A percentile compares a stretch with the other conserved stretches of the same genome.
These are phyloP conservation scores for Hoplodrina blanda DNA, from an alignment of 2,888 invertebrate genomes.

Conservation along the genomic window DNA sequence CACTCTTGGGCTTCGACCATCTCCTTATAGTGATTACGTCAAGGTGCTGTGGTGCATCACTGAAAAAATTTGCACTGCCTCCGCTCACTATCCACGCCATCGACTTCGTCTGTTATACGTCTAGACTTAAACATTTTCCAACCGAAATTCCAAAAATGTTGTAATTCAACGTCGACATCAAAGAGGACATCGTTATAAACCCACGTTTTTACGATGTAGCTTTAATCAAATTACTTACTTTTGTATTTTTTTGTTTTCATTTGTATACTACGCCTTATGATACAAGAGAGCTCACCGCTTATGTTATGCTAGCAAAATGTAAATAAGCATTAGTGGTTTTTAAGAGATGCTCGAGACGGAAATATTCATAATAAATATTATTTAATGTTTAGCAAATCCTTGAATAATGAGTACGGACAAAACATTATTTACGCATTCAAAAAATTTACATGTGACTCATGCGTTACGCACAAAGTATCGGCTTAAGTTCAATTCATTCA, in stretches of 20 bases:
- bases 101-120: conserved; percentile 56
- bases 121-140: conserved; percentile 44
- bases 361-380: conserved; percentile 46
- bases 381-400: conserved; percentile 41
- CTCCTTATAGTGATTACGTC: conserved; percentile 76
- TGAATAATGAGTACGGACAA: conserved; percentile 39
- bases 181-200: conserved; percentile 15
- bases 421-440: conserved; percentile 33
- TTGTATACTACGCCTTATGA: conserved; percentile 23
- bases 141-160: conserved; percentile 43
- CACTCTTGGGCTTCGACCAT: conserved; percentile 22
- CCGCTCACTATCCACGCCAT: conserved; percentile 39
- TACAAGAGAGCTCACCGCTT: conserved; percentile 28
- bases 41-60: conserved; percentile 65
- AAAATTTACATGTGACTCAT: conserved; percentile 55
- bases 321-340: conserved; percentile 40
- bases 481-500: conserved; percentile 62
- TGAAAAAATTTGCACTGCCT: conserved; percentile 65
- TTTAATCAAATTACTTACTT: conserved; percentile 13
- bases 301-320: conserved; percentile 37
- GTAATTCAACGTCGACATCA: conserved; percentile 28
- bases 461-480: conserved; percentile 46
- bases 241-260: conserved; percentile 31
- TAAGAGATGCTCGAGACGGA: conserved; percentile 28
- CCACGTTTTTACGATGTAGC: conserved; percentile 8